Percentiles rank a stretch among this genome's conserved stretches.
phyloP scores from a whole-genome alignment of 2,113 vertebrate species.

The Plestiodon gilberti region DNA sequence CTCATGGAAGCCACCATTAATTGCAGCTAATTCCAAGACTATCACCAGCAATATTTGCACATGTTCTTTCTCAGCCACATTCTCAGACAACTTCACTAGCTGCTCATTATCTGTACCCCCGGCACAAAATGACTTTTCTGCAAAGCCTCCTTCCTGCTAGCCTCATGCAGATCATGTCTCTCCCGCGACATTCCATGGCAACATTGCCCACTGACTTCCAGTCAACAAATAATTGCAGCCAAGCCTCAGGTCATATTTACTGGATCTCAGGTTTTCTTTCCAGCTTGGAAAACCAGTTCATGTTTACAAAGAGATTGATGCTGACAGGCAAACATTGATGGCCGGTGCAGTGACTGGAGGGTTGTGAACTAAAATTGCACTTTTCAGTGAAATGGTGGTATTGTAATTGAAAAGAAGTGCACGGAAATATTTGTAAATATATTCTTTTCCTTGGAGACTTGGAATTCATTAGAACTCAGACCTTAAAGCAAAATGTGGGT shows the following conservation, averaged over 20 bases:
- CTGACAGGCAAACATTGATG: neutral
- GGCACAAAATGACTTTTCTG: conserved; percentile 58
- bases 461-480: neutral
- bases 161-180: conserved; percentile 46
- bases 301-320: neutral
- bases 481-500: neutral
- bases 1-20: conserved; percentile 43
- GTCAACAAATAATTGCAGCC: conserved; percentile 8
- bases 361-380: neutral
- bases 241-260: neutral
- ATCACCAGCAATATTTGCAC: conserved; percentile 43
- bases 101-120: neutral
- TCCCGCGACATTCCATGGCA: conserved; percentile 48
- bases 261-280: neutral
- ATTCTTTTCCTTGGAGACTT: neutral
- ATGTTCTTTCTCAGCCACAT: conserved; percentile 51
- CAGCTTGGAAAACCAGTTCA: conserved; percentile 29
- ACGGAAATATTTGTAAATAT: neutral
- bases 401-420: neutral
- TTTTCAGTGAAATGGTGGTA: neutral
- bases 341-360: neutral
- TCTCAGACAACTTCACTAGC: conserved; percentile 11
- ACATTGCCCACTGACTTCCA: conserved; percentile 58
- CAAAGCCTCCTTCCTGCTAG: conserved; percentile 53
- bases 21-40: conserved; percentile 51